A percentile compares a stretch with the other conserved stretches of the same genome.
These are phyloP conservation scores for Eutrigla gurnardus DNA, from an alignment of 2,797 vertebrate genomes.

Conservation along the genomic window DNA sequence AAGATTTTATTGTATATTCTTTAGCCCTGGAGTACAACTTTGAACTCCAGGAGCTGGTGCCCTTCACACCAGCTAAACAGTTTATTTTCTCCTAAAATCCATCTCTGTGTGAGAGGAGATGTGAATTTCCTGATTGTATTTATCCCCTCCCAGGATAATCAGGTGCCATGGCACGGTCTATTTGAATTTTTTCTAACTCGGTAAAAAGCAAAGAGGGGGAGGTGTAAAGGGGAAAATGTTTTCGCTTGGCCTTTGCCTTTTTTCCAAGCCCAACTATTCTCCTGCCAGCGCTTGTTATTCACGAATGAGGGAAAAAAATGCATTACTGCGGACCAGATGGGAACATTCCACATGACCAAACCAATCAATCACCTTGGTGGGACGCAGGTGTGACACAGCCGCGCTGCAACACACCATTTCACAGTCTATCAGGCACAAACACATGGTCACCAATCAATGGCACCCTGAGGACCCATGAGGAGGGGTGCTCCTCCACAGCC, in stretches of 20 bases:
- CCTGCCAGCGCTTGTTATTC: constrained; percentile 87
- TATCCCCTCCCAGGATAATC: constrained; percentile 70
- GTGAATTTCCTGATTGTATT: constrained; percentile 73
- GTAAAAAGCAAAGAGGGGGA: constrained; percentile 67
- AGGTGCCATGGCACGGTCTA: constrained; percentile 64
- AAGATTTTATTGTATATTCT: constrained; percentile 34
- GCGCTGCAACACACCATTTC: constrained; percentile 99
- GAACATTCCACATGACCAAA: constrained; percentile 99
- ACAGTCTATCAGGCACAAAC: constrained; percentile 99
- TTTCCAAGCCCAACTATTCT: constrained; percentile 84
- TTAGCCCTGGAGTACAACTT: constrained; percentile 48
- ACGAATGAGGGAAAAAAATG: constrained; percentile 86
- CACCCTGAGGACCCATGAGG: constrained; percentile 92
- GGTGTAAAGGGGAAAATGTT: constrained; percentile 75
- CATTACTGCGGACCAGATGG: constrained; percentile 99
- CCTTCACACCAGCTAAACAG: constrained; percentile 41
- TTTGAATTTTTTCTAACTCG: constrained; percentile 74
- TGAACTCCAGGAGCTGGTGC: constrained; percentile 45
- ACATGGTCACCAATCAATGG: constrained; percentile 99
- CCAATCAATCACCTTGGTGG: constrained; percentile 99
- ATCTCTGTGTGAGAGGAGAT: constrained; percentile 54
- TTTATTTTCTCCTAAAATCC: constrained; percentile 50
- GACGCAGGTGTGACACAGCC: constrained; percentile 99
- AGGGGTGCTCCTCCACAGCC: constrained; percentile 90
- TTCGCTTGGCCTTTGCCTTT: constrained; percentile 85